Conservation (phyloP, 2,888 invertebrate species). For the Lutraria lutraria region DNA sequence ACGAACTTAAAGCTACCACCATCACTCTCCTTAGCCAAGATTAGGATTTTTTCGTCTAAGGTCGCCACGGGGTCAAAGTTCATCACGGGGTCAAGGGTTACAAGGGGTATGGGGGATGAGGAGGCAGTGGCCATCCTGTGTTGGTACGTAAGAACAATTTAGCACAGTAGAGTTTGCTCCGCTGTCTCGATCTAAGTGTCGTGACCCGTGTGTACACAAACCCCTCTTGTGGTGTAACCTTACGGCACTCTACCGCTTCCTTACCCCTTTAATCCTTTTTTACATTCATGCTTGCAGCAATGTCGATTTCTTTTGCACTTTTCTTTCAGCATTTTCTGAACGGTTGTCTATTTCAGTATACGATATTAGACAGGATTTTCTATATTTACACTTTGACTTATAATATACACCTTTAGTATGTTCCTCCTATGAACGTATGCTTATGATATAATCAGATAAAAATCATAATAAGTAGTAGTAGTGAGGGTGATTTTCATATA, state of each 20-base stretch:
- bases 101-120: constrained; percentile 70
- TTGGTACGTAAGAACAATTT: constrained; percentile 60
- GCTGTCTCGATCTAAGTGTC: background rate
- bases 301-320: background rate
- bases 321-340: no score
- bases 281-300: background rate
- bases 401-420: no score
- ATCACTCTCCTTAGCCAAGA: constrained; percentile 33
- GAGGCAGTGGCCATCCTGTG: constrained; percentile 67
- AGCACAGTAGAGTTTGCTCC: constrained; percentile 4
- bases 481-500: no score
- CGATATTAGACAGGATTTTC: no score
- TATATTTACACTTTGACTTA: no score
- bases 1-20: constrained; percentile 38
- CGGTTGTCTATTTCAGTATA: no score
- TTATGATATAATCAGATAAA: no score
- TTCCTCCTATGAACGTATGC: no score
- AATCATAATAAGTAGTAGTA: no score
- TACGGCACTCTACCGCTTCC: background rate
- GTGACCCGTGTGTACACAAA: background rate
- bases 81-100: constrained; percentile 66
- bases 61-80: constrained; percentile 49
- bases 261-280: background rate
- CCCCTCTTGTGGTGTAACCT: background rate
- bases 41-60: constrained; percentile 46